Conservation (phyloP, 2,113 vertebrate genomes). For the Hippocampus comes region DNA sequence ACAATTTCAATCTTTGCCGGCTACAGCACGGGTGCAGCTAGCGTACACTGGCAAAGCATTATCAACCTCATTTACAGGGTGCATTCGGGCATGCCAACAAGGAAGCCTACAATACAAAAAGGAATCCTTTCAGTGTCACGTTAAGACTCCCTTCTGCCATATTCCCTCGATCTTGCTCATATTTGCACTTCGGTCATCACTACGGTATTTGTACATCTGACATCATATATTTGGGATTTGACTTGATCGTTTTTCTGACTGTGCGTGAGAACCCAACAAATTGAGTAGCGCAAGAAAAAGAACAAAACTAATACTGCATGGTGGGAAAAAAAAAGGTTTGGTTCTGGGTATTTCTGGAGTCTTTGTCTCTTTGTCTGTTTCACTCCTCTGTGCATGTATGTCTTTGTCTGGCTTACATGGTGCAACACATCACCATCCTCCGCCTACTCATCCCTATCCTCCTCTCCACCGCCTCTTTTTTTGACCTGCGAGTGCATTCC, state of each 20-base stretch:
- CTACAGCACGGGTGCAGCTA: too few species aligned
- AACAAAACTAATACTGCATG: neutral
- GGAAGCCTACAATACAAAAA: too few species aligned
- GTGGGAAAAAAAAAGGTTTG: neutral
- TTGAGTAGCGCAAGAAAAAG: neutral
- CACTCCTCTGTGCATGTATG: slow-evolving; percentile 27
- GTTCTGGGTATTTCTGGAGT: slow-evolving; percentile 1
- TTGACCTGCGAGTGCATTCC: slow-evolving; percentile 46
- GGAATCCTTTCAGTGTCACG: too few species aligned
- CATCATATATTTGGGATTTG: neutral
- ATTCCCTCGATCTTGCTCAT: too few species aligned
- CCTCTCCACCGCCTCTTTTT: slow-evolving; percentile 32
- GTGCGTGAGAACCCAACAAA: neutral
- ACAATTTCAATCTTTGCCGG: too few species aligned
- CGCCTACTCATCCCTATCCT: slow-evolving; percentile 39
- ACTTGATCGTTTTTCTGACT: neutral
- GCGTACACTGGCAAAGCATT: too few species aligned
- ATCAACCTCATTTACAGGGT: too few species aligned
- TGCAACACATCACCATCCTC: slow-evolving; percentile 41
- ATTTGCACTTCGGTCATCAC: too few species aligned
- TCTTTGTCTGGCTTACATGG: slow-evolving; percentile 62
- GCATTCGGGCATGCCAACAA: too few species aligned
- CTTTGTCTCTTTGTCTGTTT: slow-evolving; percentile 65
- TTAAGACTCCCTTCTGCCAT: too few species aligned
- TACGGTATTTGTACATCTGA: too few species aligned